A percentile compares a stretch with the other conserved stretches of the same genome.
Conservation (phyloP, 2,113 vertebrate species). For the Antechinus flavipes region DNA sequence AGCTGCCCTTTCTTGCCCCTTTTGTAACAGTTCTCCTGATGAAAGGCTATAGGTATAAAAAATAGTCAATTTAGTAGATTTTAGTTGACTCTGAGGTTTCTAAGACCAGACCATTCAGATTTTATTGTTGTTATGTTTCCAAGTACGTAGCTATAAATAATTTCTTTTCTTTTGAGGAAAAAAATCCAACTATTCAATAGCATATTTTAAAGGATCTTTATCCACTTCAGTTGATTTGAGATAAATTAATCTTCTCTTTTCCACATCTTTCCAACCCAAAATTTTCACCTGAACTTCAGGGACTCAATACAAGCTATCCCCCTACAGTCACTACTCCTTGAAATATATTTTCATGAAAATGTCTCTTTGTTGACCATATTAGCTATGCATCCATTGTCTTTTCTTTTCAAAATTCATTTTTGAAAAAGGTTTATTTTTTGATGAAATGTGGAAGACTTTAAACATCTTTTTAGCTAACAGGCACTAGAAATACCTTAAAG, state of each 20-base stretch:
- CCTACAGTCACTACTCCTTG: neutral
- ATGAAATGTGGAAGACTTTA: constrained; percentile 14
- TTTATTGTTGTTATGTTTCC: neutral
- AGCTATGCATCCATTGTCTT: neutral
- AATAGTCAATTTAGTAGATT: neutral
- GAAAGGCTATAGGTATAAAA: neutral
- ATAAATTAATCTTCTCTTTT: neutral
- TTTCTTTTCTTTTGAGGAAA: constrained; percentile 1
- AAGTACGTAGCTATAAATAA: neutral
- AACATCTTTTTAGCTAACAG: neutral
- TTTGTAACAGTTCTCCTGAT: neutral
- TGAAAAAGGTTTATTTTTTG: constrained; percentile 29
- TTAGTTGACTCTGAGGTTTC: neutral
- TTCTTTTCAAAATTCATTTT: constrained; percentile 30
- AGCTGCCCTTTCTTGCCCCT: neutral
- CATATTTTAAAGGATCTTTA: neutral
- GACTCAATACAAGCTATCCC: neutral
- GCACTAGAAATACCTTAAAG: neutral
- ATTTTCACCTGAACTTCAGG: neutral
- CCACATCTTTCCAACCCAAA: neutral
- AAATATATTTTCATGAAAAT: neutral
- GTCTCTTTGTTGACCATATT: neutral
- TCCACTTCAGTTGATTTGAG: neutral
- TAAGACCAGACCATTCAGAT: neutral
- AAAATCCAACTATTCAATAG: neutral